Evolutionary conservation across 2,797 vertebrate species (phyloP).

Genomic region (Adelosebastes latens): DNA sequence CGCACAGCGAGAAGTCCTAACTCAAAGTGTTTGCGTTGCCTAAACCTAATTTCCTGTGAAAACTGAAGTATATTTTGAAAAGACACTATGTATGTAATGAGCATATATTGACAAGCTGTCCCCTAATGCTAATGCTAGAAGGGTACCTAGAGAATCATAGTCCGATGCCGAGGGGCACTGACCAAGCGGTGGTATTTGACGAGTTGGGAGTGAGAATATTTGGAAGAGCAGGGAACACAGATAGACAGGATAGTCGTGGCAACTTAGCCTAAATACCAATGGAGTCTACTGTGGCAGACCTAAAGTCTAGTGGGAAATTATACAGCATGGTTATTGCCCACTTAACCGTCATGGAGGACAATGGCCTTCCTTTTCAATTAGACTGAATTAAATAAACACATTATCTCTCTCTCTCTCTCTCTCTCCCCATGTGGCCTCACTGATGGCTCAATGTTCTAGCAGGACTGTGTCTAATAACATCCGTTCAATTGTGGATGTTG

Average conservation of each 20-base stretch:
- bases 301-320: constrained; percentile 4
- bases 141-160: not conserved
- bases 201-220: no score
- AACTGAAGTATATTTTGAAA: not conserved
- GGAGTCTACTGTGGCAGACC: not conserved
- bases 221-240: no score
- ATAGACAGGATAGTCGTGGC: no score
- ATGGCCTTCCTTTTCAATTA: constrained; percentile 6
- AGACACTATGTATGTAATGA: not conserved
- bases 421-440: not conserved
- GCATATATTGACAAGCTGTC: not conserved
- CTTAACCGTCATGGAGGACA: constrained; percentile 10
- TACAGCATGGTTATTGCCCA: not conserved
- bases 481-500: not conserved
- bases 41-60: not conserved
- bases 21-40: not conserved
- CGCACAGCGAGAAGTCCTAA: no score
- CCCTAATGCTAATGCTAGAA: not conserved
- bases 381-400: not conserved
- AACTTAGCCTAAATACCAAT: not conserved
- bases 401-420: not conserved
- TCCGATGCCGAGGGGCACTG: not conserved
- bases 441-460: not conserved
- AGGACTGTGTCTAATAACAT: not conserved
- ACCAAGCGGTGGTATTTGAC: no score